A percentile compares a stretch with the other conserved stretches of the same genome.
These are phyloP conservation scores for Operophtera brumata DNA, from an alignment of 2,888 invertebrate species.

Conservation along the genomic window DNA sequence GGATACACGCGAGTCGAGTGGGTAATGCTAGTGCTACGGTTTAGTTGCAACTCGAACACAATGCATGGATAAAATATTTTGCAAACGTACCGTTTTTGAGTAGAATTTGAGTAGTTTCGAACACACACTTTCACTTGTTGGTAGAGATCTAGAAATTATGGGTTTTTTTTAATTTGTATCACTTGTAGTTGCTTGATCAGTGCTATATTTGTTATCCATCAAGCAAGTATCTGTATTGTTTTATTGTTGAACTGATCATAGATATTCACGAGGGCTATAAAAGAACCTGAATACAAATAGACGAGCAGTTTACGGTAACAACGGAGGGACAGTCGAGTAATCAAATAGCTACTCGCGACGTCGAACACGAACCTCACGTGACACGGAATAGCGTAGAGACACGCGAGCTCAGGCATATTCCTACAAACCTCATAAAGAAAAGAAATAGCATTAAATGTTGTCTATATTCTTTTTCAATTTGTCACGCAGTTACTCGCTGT, in stretches of 20 bases:
- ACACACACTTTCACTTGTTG: slow-evolving; percentile 20
- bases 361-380: slow-evolving; percentile 9
- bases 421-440: neutral
- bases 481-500: slow-evolving; percentile 4
- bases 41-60: slow-evolving; percentile 17
- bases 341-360: slow-evolving; percentile 6
- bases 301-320: slow-evolving; percentile 1
- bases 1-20: slow-evolving; percentile 29
- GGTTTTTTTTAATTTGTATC: slow-evolving; percentile 15
- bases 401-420: slow-evolving; percentile 13
- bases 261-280: slow-evolving; percentile 15
- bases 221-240: slow-evolving; percentile 8
- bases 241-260: slow-evolving; percentile 15
- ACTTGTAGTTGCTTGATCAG: slow-evolving; percentile 28
- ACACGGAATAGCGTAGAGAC: slow-evolving; percentile 6
- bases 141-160: slow-evolving; percentile 14
- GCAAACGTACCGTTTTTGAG: slow-evolving; percentile 24
- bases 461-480: neutral
- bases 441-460: neutral
- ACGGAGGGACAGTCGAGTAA: slow-evolving; percentile 5
- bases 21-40: slow-evolving; percentile 35
- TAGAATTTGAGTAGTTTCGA: slow-evolving; percentile 20
- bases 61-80: slow-evolving; percentile 29
- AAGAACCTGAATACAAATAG: slow-evolving; percentile 9
- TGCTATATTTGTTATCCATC: slow-evolving; percentile 10